Conservation (phyloP, 2,113 vertebrate genomes). For the Chaetorhynchus papuensis region DNA sequence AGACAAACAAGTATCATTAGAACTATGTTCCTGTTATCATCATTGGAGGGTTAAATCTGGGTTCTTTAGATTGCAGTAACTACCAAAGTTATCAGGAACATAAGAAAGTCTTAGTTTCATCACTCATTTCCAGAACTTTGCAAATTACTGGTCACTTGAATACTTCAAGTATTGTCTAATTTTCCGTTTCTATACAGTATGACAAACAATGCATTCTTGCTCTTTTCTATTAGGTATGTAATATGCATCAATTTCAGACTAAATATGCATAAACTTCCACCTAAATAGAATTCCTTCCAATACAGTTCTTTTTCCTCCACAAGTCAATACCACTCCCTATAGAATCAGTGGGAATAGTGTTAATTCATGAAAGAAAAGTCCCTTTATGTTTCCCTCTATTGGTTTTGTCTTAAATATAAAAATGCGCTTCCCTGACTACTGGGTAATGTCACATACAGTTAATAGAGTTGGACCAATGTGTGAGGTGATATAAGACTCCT, state of each 20-base stretch:
- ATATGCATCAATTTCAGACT: background rate
- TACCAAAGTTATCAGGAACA: background rate
- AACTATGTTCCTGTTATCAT: background rate
- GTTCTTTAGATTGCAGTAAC: background rate
- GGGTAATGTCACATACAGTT: background rate
- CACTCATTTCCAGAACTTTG: background rate
- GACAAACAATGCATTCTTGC: background rate
- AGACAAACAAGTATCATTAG: background rate
- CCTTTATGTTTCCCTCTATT: background rate
- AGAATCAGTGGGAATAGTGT: background rate
- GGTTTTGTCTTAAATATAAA: background rate
- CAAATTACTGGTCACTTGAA: background rate
- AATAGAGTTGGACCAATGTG: background rate
- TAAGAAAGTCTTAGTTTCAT: background rate
- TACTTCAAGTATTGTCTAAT: background rate
- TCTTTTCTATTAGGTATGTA: background rate
- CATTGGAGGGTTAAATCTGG: background rate
- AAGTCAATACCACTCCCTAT: background rate
- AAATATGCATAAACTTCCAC: background rate
- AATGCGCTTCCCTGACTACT: background rate
- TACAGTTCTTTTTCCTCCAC: accelerated
- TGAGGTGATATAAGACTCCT: background rate
- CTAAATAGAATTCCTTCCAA: background rate
- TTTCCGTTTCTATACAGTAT: background rate
- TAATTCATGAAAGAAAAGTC: background rate